Percentiles rank a stretch among this genome's conserved stretches.
Conservation (phyloP, 2,113 vertebrate species). For the Toxostoma redivivum region DNA sequence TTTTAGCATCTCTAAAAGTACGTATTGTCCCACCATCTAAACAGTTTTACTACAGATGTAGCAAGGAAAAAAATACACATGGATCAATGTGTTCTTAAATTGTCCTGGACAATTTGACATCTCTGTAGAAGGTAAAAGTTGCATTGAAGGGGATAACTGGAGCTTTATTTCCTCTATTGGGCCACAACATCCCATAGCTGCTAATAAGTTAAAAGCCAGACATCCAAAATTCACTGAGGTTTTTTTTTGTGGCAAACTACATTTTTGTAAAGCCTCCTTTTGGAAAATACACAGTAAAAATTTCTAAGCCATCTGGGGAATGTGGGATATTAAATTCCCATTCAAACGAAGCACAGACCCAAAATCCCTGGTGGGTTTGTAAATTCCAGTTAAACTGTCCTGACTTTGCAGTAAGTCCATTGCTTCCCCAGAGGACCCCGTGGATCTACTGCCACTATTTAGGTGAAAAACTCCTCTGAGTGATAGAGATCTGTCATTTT, state of each 20-base stretch:
- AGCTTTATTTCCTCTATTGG: background rate
- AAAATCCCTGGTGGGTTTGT: background rate
- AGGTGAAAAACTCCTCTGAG: background rate
- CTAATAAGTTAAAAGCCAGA: background rate
- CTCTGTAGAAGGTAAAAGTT: background rate
- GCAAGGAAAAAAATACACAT: background rate
- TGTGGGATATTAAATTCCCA: rapidly evolving
- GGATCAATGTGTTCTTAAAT: background rate
- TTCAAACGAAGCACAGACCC: background rate
- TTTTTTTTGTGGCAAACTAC: background rate
- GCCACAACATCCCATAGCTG: background rate
- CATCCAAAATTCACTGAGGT: background rate
- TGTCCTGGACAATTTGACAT: background rate
- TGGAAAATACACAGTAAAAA: background rate
- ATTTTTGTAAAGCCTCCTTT: background rate
- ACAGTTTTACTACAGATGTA: background rate
- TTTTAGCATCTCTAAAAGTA: background rate
- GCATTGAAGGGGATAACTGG: background rate
- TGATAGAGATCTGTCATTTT: background rate
- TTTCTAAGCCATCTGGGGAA: background rate
- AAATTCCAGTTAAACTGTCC: conserved; percentile 14
- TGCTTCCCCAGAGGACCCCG: background rate
- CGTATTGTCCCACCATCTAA: background rate
- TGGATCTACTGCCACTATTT: background rate
- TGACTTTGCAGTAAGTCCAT: background rate